Evolutionary conservation across 1,140 invertebrate species (phyloP), one percentile per base, ranked within the genome.

Genomic region (Cydia fagiglandana): DNA sequence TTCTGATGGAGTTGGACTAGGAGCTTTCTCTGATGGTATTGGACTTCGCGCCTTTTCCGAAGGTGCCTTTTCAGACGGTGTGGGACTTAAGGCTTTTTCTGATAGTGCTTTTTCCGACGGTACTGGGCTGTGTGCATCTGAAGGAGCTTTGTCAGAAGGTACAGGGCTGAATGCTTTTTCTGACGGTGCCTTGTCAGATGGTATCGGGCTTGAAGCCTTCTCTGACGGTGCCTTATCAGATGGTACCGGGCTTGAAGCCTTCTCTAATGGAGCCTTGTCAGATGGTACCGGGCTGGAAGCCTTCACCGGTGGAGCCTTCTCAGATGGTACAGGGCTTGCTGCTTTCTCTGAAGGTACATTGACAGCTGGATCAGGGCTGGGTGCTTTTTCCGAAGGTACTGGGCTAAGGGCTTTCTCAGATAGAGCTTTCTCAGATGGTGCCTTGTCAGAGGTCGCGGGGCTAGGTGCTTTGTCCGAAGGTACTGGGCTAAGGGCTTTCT

Each of bases 141-240:
- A 70, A 9, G 5, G 34, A 70, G 20, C 73, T 38, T 74, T 78
- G 0, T 78, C 74, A 4, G 47, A 64, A 12, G 15, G 47, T 30
- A 24, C 28, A 2, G 75, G 78, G 17, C 70, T 77, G 2, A 74
- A 20, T 20, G 34, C 20, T 45, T 84, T 81, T 0, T 76, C 78
- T 0, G 15, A 76, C 2, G 53, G n/a, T n/a, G n/a, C 53, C 53
- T 56, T 56, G 2, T 20, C 53, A 5, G 53, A 56, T 56, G 53
- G 53, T 2, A 9, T 61, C n/a, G 30, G 24, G 24, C 47, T 75
- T 10, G 56, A 2, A 15, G 50, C 50, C 50, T 53, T 53, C n/a
- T 53, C 50, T n/a, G 50, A 53, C 0, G 50, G 50, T 1, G 2
- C 24, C 6, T 41, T 70, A 0, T 70, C 66, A 34, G 30, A 38